phyloP scores from a whole-genome alignment of 2,797 vertebrate genomes.

The Streptopelia turtur region DNA sequence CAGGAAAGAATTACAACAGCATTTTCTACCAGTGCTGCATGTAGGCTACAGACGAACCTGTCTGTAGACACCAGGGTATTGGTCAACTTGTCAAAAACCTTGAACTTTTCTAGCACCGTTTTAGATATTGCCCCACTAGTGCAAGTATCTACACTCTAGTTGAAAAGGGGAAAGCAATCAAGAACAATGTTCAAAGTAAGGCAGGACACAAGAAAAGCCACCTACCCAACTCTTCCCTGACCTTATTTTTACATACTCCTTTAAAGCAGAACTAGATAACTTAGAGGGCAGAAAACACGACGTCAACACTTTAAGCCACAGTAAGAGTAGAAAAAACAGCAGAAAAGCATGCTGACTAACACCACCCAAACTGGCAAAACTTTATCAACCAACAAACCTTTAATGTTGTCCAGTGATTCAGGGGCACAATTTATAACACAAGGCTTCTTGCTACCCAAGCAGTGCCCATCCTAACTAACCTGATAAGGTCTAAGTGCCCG shows the following conservation, averaged over 20 bases:
- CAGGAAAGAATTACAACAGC: neutral
- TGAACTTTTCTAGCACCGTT: neutral
- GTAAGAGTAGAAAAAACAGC: neutral
- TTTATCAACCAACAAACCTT: neutral
- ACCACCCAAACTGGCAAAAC: neutral
- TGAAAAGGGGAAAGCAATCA: neutral
- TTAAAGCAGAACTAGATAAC: neutral
- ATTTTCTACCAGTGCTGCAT: neutral
- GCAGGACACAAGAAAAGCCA: neutral
- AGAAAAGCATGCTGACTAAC: neutral
- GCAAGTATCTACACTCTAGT: neutral
- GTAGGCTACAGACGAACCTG: neutral
- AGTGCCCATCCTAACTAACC: neutral
- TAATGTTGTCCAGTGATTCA: neutral
- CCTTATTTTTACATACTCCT: neutral
- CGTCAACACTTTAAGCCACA: neutral
- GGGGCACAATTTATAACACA: neutral
- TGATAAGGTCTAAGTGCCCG: neutral
- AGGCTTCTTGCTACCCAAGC: neutral
- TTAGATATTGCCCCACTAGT: neutral
- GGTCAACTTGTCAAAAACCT: neutral
- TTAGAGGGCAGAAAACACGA: neutral
- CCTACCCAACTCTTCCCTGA: neutral
- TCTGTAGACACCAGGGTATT: neutral
- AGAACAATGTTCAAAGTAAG: neutral